Conservation (phyloP, 2,888 invertebrate species). For the Lapara coniferarum region DNA sequence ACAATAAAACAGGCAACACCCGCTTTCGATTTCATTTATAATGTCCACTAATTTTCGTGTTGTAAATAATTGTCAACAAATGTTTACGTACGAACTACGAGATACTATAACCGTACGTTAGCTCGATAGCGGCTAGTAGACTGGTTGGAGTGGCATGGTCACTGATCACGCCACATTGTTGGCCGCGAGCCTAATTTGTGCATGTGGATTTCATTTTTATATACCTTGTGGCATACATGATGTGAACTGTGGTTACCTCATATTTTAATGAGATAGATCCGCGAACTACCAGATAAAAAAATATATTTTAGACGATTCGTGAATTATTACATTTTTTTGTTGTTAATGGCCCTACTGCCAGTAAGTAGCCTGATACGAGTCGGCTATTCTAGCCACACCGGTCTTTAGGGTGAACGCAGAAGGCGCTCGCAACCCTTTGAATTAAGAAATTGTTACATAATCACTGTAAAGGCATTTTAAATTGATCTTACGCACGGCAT, state of each 20-base stretch:
- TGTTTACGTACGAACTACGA: constrained; percentile 25
- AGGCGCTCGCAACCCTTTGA: too few species aligned
- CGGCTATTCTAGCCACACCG: too few species aligned
- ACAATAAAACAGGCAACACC: neutral
- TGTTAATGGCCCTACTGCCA: too few species aligned
- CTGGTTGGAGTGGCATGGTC: constrained; percentile 50
- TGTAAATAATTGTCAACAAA: constrained; percentile 16
- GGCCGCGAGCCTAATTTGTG: constrained; percentile 64
- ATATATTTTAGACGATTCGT: too few species aligned
- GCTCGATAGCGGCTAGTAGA: constrained; percentile 30
- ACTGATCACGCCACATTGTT: constrained; percentile 72
- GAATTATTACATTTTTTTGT: too few species aligned
- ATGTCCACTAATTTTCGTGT: neutral
- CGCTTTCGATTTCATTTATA: constrained; percentile 16
- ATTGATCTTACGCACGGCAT: too few species aligned
- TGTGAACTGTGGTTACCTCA: neutral
- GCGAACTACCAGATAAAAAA: neutral
- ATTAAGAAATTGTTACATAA: too few species aligned
- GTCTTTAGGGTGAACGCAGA: too few species aligned
- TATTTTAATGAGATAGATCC: neutral
- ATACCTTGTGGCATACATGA: constrained; percentile 25
- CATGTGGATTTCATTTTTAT: constrained; percentile 58
- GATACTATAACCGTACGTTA: constrained; percentile 25
- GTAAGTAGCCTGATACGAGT: too few species aligned
- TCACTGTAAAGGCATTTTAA: too few species aligned